Evolutionary conservation across 2,888 invertebrate genomes (phyloP), one percentile per base, ranked within the genome.

Genomic region (Oscheius sp.): DNA sequence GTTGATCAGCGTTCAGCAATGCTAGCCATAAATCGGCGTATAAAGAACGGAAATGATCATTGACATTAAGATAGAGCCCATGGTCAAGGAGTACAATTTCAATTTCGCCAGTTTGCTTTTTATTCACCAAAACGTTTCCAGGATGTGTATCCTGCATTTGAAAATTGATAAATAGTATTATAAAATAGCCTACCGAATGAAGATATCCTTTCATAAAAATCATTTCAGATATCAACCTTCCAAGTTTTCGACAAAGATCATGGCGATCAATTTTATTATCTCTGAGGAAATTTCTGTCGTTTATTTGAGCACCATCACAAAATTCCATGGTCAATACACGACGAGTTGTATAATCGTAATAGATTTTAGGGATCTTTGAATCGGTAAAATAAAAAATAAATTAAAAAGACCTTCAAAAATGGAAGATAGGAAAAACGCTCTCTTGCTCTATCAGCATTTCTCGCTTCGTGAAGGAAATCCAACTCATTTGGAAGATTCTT

Each of bases 271-370:
- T 88, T 9, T 87, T 90, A 84, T 94, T 89, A 32, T 90, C 86
- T 84, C 90, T 88, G 82, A 96, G 92, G 87, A 95, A 97, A 24
- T 92, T 89, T 22, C 92, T 86, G 89, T 98, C 94, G 86, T 94
- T 94, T 0, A 97, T 92, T 88, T 94, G 93, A 0, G 94, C 94
- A 17, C 97, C 98, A 81, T 93, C 91, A 49, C 94, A 90, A 89
- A 91, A 97, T 85, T 98, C 97, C 96, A 98, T 96, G 2, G 94
- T 93, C 50, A 98, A 88, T 0, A 98, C 93, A 75, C 95, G 90
- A 4, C 91, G 89, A 0, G 94, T 91, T 67, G 93, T 91, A 66
- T 91, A 89, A 38, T 94, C 90, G 93, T 94, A 94, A 86, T 91
- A 90, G 71, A 95, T 91, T 85, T 91, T 90, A 2, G 91, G 91